A percentile compares a stretch with the other conserved stretches of the same genome.
phyloP scores from a whole-genome alignment of 2,888 invertebrate species.

The Caradrina clavipalpis region DNA sequence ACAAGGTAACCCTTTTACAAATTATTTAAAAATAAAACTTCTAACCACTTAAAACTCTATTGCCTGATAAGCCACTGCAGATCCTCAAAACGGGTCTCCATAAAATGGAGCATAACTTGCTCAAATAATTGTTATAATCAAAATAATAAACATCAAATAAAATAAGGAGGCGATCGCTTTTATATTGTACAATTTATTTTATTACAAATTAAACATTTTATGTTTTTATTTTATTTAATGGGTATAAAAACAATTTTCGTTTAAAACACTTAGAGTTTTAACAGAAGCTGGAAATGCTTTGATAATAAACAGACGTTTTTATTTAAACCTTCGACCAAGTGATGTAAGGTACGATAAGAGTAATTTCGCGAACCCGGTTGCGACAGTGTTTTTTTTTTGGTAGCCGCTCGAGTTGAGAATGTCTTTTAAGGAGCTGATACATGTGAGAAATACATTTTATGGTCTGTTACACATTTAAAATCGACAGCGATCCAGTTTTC shows the following conservation, averaged over 20 bases:
- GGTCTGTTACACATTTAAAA: constrained; percentile 74
- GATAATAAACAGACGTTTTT: constrained; percentile 75
- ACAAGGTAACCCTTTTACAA: constrained; percentile 13
- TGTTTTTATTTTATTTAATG: constrained; percentile 67
- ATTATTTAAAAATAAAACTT: constrained; percentile 32
- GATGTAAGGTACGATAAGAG: constrained; percentile 79
- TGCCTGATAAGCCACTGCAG: constrained; percentile 29
- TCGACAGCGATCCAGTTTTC: constrained; percentile 73
- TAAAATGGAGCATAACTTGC: constrained; percentile 47
- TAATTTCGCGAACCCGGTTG: constrained; percentile 73
- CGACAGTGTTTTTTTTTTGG: constrained; percentile 71
- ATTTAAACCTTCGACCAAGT: constrained; percentile 66
- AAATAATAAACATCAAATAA: constrained; percentile 53
- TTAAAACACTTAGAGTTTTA: constrained; percentile 60
- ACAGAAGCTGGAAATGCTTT: constrained; percentile 64
- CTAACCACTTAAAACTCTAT: constrained; percentile 36
- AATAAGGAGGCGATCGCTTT: constrained; percentile 48
- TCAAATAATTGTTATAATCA: constrained; percentile 56
- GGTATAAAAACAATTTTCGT: constrained; percentile 52
- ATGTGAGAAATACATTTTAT: constrained; percentile 76
- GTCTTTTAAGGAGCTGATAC: constrained; percentile 75
- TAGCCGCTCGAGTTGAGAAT: constrained; percentile 69
- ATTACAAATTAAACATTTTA: constrained; percentile 64
- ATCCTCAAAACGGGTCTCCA: constrained; percentile 23
- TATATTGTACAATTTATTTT: constrained; percentile 59